Evolutionary conservation across 2,113 vertebrate genomes (phyloP).

Genomic region (Ictalurus furcatus): DNA sequence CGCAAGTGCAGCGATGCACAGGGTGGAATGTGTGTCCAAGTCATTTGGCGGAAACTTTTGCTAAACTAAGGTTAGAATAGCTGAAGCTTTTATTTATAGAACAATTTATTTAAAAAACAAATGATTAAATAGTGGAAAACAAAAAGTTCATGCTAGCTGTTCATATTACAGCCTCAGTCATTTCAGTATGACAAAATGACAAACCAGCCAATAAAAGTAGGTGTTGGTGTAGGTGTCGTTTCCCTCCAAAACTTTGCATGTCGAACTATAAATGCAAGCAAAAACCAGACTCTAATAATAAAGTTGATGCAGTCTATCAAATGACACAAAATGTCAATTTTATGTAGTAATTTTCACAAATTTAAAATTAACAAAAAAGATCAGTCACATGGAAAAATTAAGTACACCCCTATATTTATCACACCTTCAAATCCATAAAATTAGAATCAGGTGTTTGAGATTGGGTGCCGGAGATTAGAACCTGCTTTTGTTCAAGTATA

Average conservation of each 20-base stretch:
- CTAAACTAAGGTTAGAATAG: background rate
- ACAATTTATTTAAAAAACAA: background rate
- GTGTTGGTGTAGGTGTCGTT: background rate
- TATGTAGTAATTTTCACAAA: too few species aligned
- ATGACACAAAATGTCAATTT: too few species aligned
- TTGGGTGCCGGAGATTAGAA: too few species aligned
- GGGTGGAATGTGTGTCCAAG: background rate
- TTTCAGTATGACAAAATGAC: background rate
- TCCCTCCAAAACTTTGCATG: background rate
- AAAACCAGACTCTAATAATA: constrained; percentile 6
- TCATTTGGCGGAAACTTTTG: background rate
- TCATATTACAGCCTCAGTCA: background rate
- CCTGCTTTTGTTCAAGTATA: too few species aligned
- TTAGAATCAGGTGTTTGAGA: too few species aligned
- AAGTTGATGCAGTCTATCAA: too few species aligned
- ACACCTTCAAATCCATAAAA: too few species aligned
- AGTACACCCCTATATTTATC: too few species aligned
- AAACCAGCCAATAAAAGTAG: constrained; percentile 1
- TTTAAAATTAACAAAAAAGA: too few species aligned
- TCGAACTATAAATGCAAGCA: background rate
- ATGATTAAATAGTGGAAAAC: background rate
- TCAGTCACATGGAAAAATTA: too few species aligned
- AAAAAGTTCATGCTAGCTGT: background rate
- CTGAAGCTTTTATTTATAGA: background rate
- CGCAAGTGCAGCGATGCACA: background rate